These are phyloP conservation scores for Anastrepha obliqua DNA, from an alignment of 1,140 invertebrate species.

Conservation along the genomic window DNA sequence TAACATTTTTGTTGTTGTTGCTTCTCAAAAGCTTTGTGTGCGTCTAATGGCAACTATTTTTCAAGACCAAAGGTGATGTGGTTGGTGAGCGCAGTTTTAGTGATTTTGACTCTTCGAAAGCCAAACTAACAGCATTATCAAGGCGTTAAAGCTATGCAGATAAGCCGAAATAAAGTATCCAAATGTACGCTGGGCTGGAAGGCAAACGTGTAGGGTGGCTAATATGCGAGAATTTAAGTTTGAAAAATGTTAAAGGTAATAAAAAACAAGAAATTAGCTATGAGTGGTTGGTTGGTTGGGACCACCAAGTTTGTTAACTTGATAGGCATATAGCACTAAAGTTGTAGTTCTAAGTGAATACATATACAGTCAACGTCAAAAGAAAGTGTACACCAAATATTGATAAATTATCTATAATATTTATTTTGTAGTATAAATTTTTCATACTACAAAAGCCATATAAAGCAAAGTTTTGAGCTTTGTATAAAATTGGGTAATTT, in stretches of 20 bases:
- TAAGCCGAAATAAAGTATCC: neutral
- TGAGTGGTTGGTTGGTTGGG: neutral
- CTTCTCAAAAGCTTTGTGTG: constrained; percentile 1
- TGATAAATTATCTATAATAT: too few relatives aligned
- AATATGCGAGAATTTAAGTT: neutral
- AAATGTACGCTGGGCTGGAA: neutral
- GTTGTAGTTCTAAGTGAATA: neutral
- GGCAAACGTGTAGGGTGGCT: neutral
- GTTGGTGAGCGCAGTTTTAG: neutral
- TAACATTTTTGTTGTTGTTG: neutral
- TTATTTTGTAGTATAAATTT: too few relatives aligned
- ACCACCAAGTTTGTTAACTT: constrained; percentile 14
- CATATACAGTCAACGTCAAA: too few relatives aligned
- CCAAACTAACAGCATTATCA: constrained; percentile 26
- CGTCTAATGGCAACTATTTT: constrained; percentile 47
- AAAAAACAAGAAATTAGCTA: neutral
- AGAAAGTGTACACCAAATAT: too few relatives aligned
- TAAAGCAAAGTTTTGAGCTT: too few relatives aligned
- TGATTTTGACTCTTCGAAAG: neutral
- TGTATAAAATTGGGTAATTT: too few relatives aligned
- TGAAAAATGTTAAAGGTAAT: constrained; percentile 35
- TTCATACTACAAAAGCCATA: too few relatives aligned
- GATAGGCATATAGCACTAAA: neutral
- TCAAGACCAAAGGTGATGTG: neutral
- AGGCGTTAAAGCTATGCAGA: constrained; percentile 15